Conservation (phyloP, 92 coral and sea anemone species). For the Chrysogorgia sp. region DNA sequence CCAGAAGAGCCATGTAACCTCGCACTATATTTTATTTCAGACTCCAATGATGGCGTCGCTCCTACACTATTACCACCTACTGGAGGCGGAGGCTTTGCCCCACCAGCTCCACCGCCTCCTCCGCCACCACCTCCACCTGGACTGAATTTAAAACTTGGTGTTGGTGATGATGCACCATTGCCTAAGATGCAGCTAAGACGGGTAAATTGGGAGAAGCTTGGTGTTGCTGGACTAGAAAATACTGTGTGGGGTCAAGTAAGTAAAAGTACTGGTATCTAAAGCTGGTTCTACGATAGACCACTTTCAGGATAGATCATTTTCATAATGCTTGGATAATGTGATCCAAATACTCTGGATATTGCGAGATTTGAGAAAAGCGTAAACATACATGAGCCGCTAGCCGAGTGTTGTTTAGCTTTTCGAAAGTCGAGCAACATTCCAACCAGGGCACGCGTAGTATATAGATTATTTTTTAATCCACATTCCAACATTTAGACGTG, state of each 20-base stretch:
- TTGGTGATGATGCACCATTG: constrained; percentile 1
- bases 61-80: constrained; percentile 57
- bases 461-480: no score
- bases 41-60: constrained; percentile 1
- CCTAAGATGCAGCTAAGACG: constrained; percentile 85
- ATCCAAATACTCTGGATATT: no score
- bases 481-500: no score
- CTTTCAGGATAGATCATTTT: no score
- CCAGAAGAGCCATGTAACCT: not conserved
- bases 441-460: no score
- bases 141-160: constrained; percentile 49
- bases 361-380: no score
- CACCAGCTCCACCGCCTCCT: constrained; percentile 60
- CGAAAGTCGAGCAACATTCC: no score
- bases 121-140: constrained; percentile 68
- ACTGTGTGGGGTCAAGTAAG: constrained; percentile 98
- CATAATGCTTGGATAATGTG: no score
- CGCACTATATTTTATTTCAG: not conserved
- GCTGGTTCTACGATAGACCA: not conserved
- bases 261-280: not conserved
- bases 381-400: no score
- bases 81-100: constrained; percentile 23
- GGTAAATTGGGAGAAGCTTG: constrained; percentile 98
- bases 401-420: no score
- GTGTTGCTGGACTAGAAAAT: constrained; percentile 91